Conservation (phyloP, 2,113 vertebrate genomes). For the Ramphastos sulfuratus region DNA sequence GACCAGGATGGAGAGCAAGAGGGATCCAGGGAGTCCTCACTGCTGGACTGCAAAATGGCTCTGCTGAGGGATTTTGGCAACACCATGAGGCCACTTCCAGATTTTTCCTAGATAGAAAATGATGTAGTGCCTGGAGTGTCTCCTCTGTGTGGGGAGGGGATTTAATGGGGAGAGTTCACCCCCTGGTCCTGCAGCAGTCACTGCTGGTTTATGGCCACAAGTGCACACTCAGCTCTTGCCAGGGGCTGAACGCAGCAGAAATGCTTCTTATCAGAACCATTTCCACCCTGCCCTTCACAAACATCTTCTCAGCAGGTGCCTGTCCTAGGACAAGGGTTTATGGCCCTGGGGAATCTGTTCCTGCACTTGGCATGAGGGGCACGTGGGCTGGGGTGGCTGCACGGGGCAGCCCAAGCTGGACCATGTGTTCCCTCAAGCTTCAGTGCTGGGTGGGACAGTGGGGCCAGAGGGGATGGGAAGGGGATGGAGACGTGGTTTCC, state of each 20-base stretch:
- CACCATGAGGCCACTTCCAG: background rate
- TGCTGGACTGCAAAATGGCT: background rate
- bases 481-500: background rate
- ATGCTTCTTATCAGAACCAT: background rate
- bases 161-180: background rate
- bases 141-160: background rate
- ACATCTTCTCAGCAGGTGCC: rapidly evolving
- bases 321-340: background rate
- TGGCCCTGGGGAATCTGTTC: rapidly evolving
- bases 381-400: rapidly evolving
- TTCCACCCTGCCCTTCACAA: background rate
- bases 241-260: background rate
- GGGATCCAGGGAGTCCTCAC: background rate
- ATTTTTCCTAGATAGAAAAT: background rate
- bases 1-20: background rate
- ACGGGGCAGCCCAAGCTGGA: rapidly evolving
- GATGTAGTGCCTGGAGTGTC: background rate
- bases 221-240: background rate
- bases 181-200: rapidly evolving
- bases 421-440: background rate
- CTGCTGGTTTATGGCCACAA: background rate
- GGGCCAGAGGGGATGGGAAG: background rate
- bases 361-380: rapidly evolving
- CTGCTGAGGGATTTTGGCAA: background rate
- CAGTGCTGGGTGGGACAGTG: rapidly evolving